A percentile compares a stretch with the other conserved stretches of the same genome.
Conservation (phyloP, 2,113 vertebrate species). For the Seriola rivoliana region DNA sequence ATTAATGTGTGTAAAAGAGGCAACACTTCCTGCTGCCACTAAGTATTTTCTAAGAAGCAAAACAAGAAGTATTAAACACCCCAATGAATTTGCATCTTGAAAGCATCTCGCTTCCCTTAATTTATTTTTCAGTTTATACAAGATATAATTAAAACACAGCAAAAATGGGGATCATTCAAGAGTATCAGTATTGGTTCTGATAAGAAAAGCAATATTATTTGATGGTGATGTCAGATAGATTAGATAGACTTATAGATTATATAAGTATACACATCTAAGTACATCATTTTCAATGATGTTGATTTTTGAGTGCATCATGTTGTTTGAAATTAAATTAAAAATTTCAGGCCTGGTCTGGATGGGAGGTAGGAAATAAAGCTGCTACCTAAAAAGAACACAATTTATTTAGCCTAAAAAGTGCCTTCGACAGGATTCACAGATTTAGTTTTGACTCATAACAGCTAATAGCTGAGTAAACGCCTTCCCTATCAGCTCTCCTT, state of each 20-base stretch:
- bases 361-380: too few relatives aligned
- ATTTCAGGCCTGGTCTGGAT: too few relatives aligned
- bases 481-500: not conserved
- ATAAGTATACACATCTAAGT: not conserved
- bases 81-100: not conserved
- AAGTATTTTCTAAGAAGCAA: not conserved
- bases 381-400: too few relatives aligned
- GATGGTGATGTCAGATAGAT: not conserved
- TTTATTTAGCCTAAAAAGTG: not conserved
- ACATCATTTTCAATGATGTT: not conserved
- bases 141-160: not conserved
- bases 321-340: not conserved
- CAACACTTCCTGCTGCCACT: not conserved
- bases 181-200: too few relatives aligned
- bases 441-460: slow-evolving; percentile 16
- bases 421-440: not conserved
- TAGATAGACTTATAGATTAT: not conserved
- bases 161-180: not conserved
- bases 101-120: not conserved
- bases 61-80: not conserved
- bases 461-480: not conserved
- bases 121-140: not conserved
- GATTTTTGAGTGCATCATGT: not conserved
- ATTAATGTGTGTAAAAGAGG: not conserved
- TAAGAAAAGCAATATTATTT: not conserved